Conservation (phyloP, 2,888 invertebrate genomes). For the Rotaria macrura region DNA sequence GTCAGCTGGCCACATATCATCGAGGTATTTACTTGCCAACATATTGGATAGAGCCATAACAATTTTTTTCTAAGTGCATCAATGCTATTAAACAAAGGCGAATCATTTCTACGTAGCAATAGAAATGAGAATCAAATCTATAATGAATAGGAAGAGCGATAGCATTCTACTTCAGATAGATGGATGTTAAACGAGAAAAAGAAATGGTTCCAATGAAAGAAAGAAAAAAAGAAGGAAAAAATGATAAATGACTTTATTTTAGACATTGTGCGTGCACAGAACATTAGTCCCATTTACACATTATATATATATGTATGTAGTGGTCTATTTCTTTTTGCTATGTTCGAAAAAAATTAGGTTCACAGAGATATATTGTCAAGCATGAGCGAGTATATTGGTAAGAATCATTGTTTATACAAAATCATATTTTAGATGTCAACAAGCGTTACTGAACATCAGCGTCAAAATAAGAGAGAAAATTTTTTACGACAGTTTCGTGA, state of each 20-base stretch:
- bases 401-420: too few species aligned
- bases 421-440: not conserved
- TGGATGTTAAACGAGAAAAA: not conserved
- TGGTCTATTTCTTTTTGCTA: not conserved
- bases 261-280: not conserved
- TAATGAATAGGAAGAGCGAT: not conserved
- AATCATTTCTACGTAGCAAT: not conserved
- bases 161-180: not conserved
- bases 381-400: too few species aligned
- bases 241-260: not conserved
- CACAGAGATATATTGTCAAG: too few species aligned
- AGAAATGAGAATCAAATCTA: not conserved
- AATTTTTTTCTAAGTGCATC: not conserved
- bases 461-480: slow-evolving; percentile 52
- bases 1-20: not conserved
- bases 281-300: not conserved
- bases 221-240: not conserved
- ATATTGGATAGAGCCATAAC: not conserved
- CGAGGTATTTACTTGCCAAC: not conserved
- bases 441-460: not conserved
- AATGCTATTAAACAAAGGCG: not conserved
- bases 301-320: not conserved
- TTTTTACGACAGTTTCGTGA: slow-evolving; percentile 84
- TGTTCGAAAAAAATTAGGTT: not conserved
- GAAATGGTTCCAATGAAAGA: not conserved